Evolutionary conservation across 2,797 vertebrate genomes (phyloP).

Genomic region (Spinibarbus caldwelli): DNA sequence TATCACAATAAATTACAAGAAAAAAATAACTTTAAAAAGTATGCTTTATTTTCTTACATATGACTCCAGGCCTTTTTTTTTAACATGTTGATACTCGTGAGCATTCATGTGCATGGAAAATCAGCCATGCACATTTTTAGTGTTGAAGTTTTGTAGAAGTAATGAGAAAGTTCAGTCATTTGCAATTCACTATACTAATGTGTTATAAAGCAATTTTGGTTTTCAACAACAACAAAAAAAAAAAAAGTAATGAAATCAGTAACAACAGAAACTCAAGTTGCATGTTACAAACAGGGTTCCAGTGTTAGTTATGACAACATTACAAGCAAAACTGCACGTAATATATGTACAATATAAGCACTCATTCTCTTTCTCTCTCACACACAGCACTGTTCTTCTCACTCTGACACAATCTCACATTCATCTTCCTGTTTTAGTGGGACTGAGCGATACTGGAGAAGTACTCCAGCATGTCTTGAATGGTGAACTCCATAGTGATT

Average conservation of each 20-base stretch:
- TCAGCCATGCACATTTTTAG: constrained; percentile 2
- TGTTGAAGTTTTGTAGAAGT: not conserved
- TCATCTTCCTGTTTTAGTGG: constrained; percentile 77
- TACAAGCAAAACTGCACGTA: not conserved
- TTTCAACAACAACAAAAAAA: too few relatives aligned
- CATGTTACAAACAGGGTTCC: constrained; percentile 5
- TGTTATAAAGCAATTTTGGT: constrained; percentile 5
- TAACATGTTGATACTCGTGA: constrained; percentile 19
- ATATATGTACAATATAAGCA: too few relatives aligned
- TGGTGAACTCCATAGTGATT: constrained; percentile 99
- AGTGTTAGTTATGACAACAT: constrained; percentile 2
- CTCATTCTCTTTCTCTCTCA: not conserved
- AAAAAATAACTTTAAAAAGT: not conserved
- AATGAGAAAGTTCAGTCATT: constrained; percentile 21
- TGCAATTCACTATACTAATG: constrained; percentile 2
- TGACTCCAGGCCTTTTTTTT: constrained; percentile 15
- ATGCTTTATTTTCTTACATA: constrained; percentile 4
- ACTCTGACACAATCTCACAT: not conserved
- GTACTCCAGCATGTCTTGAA: constrained; percentile 97
- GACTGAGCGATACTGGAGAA: constrained; percentile 99
- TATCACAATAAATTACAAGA: not conserved
- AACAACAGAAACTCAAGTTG: not conserved
- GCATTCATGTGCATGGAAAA: constrained; percentile 34
- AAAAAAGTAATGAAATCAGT: not conserved
- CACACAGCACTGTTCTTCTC: not conserved